A percentile compares a stretch with the other conserved stretches of the same genome.
These are phyloP conservation scores for Lasioglossum oenotherae DNA, from an alignment of 2,888 invertebrate species.

Conservation along the genomic window DNA sequence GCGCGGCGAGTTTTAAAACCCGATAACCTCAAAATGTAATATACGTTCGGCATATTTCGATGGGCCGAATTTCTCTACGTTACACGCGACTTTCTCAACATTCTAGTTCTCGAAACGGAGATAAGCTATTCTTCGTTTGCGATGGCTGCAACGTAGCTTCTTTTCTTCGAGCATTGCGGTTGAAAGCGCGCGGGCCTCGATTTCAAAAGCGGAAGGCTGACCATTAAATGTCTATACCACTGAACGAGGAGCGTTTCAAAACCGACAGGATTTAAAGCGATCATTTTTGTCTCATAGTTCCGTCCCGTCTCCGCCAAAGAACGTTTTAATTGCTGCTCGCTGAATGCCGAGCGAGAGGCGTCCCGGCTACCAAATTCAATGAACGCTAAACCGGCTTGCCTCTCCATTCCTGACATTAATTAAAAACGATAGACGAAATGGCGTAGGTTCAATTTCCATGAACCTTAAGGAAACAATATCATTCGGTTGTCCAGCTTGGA, in stretches of 20 bases:
- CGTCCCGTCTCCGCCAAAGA: not conserved
- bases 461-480: not conserved
- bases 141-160: not conserved
- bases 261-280: not conserved
- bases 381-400: not conserved
- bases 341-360: not conserved
- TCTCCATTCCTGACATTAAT: not conserved
- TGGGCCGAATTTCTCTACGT: not conserved
- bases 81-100: not conserved
- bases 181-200: conserved; percentile 26
- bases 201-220: conserved; percentile 19
- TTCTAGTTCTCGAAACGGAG: not conserved
- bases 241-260: conserved; percentile 12
- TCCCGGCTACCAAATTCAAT: not conserved
- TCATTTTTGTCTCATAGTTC: not conserved
- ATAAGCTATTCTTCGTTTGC: not conserved
- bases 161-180: not conserved
- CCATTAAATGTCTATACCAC: conserved; percentile 5
- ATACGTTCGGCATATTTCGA: not conserved
- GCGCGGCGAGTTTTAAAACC: not conserved
- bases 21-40: not conserved
- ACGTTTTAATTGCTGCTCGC: conserved; percentile 9
- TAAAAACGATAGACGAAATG: not conserved
- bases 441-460: not conserved
- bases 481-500: not conserved